Evolutionary conservation across 1,140 invertebrate genomes (phyloP), one percentile per base, ranked within the genome.

Genomic region (Wiebesia pumilae): DNA sequence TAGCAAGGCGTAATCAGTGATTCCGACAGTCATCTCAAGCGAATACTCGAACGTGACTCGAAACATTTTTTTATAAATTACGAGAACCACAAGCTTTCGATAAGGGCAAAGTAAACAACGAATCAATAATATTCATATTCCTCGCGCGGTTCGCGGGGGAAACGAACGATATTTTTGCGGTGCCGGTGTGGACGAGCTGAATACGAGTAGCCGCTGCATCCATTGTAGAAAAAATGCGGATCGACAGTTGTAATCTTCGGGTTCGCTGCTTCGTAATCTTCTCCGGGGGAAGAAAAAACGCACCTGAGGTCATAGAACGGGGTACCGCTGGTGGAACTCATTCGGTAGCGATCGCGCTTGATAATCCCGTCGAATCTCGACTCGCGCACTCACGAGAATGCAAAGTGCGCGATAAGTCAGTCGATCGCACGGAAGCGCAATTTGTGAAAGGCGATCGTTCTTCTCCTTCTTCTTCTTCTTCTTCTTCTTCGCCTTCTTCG

Each of bases 221-320:
- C 30, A 40, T 35, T 89, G 88, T 89, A 91, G 90, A 91, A 88
- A 90, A 91, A 91, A 92, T 90, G 88, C 91, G 85, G 89, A 90
- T 89, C 90, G 88, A 90, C 91, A 90, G 67, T 65, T 75, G 40
- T 83, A 86, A 86, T 86, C 73, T 82, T 38, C 62, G 58, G 58
- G n/a, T 47, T 38, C 80, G 77, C 77, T 75, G 69, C 65, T 47
- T 35, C 78, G 43, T 88, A 90, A 91, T 91, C 88, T 90, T 80
- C 21, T 1, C 88, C 90, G 90, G 89, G 84, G 89, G 91, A 92
- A 92, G 89, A 92, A 91, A 90, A 91, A 75, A 62, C 4, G 3
- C 88, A 89, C 78, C n/a, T 7, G 65, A 69, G 65, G 65, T 69
- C 65, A 69, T 9, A 54, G 19, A 16, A 10, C 9, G 40, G 38